Conservation (phyloP, 2,797 vertebrate species). For the Phrynocephalus guinanensis region DNA sequence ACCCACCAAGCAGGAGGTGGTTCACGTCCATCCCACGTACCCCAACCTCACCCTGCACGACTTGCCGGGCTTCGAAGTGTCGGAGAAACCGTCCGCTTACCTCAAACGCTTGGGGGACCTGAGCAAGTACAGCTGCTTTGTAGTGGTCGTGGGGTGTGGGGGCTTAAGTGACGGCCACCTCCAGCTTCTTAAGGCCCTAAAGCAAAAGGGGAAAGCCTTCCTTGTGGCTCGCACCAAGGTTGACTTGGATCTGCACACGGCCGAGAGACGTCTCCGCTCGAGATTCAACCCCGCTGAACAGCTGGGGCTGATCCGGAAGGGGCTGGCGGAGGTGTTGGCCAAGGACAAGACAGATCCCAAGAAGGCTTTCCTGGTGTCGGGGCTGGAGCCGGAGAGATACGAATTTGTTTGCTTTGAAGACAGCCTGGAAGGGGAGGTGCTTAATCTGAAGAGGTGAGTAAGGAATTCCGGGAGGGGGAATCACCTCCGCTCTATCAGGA, state of each 20-base stretch:
- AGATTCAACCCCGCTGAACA: background rate
- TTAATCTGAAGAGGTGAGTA: conserved; percentile 52
- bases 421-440: conserved; percentile 44
- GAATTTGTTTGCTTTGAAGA: conserved; percentile 49
- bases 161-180: conserved; percentile 48
- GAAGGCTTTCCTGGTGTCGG: conserved; percentile 17
- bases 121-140: conserved; percentile 48
- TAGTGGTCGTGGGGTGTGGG: conserved; percentile 1
- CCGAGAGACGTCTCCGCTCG: background rate
- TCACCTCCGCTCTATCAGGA: background rate
- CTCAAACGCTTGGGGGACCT: conserved; percentile 42
- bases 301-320: background rate
- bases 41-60: conserved; percentile 47
- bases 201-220: conserved; percentile 40
- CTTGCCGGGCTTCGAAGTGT: conserved; percentile 52
- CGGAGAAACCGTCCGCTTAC: conserved; percentile 50
- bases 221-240: conserved; percentile 54
- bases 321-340: background rate
- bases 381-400: conserved; percentile 1
- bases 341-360: background rate
- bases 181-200: conserved; percentile 51
- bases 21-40: background rate
- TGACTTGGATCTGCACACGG: conserved; percentile 38
- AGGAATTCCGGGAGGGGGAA: rapidly evolving
- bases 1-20: background rate